Evolutionary conservation across 2,113 vertebrate genomes (phyloP), one percentile per base, ranked within the genome.

Genomic region (Saimiri boliviensis): DNA sequence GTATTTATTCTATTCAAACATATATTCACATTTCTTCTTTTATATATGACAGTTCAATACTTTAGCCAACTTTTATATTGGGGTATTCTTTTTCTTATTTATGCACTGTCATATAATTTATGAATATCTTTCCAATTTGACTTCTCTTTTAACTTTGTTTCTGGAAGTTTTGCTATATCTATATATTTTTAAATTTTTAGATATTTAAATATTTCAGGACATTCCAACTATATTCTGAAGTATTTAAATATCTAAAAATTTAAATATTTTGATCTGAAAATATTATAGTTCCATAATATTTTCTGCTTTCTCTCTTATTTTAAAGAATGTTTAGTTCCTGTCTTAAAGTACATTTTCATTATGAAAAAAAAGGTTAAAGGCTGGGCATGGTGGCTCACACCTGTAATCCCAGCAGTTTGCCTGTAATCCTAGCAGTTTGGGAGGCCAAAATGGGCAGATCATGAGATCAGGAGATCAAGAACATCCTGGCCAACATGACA

Each of bases 311-410:
- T 68, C 42, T 84, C 80, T 90, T 70, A 45, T 54, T 79, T 86
- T 52, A 76, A 95, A 77, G 60, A 74, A 76, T 32, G 73, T 90
- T 66, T 35, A 40, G 89, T 96, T 96, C 35, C 92, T 89, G 47
- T 66, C 23, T 96, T 68, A 84, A 82, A 91, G 89, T 82, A 21
- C 42, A 89, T 89, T 32, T 74, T 83, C 4, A 80, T 54, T 93
- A 42, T 60, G 35, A 94, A 83, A 93, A 89, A 89, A 30, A 71
- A 32, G 56, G 37, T 12, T 89, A 93, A 76, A 63, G 60, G 27
- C 60, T 4, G 9, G 56, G 23, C 23, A 1, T 11, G 23, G 23
- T 60, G 58, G 9, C 58, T 60, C 58, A 60, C 4, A 4, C 23
- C 58, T 60, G 1, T 60, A 60, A 60, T 60, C 58, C 5, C 25